Percentiles rank a stretch among this genome's conserved stretches.
These are phyloP conservation scores for Punctoribates punctum DNA, from an alignment of 2,888 invertebrate species.

Conservation along the genomic window DNA sequence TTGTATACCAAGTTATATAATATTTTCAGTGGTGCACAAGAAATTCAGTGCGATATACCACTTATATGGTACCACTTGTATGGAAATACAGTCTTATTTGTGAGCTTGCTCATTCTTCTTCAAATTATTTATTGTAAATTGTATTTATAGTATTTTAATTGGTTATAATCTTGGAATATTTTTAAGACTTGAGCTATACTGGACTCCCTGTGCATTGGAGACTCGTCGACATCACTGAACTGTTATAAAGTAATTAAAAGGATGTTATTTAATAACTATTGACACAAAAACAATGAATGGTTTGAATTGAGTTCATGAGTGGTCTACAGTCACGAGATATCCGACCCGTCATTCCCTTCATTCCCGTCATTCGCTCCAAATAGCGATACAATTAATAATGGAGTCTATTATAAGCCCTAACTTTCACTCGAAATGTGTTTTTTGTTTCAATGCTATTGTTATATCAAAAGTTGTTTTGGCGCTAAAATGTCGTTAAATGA, in stretches of 20 bases:
- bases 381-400: background rate
- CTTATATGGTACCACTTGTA: too few species aligned
- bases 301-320: conserved; percentile 17
- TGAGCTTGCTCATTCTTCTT: too few species aligned
- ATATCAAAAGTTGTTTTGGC: background rate
- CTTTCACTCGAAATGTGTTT: background rate
- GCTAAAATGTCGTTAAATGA: background rate
- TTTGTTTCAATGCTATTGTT: conserved; percentile 5
- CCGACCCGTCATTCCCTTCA: background rate
- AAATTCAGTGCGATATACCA: too few species aligned
- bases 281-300: conserved; percentile 18
- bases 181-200: too few species aligned
- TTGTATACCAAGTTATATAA: too few species aligned
- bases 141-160: too few species aligned
- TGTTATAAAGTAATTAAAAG: background rate
- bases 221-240: background rate
- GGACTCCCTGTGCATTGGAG: too few species aligned
- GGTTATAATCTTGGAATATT: too few species aligned
- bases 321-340: conserved; percentile 19
- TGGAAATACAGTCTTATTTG: too few species aligned
- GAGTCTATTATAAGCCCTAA: background rate
- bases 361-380: background rate
- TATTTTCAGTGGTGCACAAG: too few species aligned
- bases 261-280: conserved; percentile 1
- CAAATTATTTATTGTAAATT: too few species aligned